Conservation (phyloP, 2,888 invertebrate genomes). For the Hoplodrina ambigua region DNA sequence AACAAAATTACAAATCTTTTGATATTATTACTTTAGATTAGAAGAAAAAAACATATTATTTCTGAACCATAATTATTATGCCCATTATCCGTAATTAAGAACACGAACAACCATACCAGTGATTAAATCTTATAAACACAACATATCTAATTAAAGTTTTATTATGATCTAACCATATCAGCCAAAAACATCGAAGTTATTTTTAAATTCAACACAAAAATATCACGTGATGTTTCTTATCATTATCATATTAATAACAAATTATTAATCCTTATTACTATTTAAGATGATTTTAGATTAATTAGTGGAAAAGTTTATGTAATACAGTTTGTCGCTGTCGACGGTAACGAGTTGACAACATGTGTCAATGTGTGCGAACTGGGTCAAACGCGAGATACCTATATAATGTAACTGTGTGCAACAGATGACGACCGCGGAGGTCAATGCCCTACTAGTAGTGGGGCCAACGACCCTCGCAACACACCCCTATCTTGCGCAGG, state of each 20-base stretch:
- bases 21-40: constrained; percentile 13
- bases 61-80: constrained; percentile 2
- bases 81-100: neutral
- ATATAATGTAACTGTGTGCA: constrained; percentile 73
- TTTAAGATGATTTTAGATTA: constrained; percentile 53
- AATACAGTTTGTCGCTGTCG: constrained; percentile 60
- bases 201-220: constrained; percentile 34
- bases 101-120: neutral
- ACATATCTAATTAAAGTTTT: neutral
- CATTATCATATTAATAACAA: constrained; percentile 39
- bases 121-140: neutral
- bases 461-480: constrained; percentile 74
- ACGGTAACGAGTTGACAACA: constrained; percentile 57
- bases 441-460: constrained; percentile 74
- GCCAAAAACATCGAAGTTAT: constrained; percentile 25
- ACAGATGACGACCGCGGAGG: constrained; percentile 78
- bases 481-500: constrained; percentile 70
- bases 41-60: neutral
- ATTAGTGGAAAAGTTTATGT: constrained; percentile 70
- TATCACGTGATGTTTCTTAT: constrained; percentile 45
- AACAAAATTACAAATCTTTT: too few species aligned
- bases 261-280: constrained; percentile 34
- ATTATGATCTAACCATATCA: constrained; percentile 10
- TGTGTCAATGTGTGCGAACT: constrained; percentile 74
- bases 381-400: constrained; percentile 76